These are phyloP conservation scores for Silurus glanis DNA, from an alignment of 2,113 vertebrate species.

Conservation along the genomic window DNA sequence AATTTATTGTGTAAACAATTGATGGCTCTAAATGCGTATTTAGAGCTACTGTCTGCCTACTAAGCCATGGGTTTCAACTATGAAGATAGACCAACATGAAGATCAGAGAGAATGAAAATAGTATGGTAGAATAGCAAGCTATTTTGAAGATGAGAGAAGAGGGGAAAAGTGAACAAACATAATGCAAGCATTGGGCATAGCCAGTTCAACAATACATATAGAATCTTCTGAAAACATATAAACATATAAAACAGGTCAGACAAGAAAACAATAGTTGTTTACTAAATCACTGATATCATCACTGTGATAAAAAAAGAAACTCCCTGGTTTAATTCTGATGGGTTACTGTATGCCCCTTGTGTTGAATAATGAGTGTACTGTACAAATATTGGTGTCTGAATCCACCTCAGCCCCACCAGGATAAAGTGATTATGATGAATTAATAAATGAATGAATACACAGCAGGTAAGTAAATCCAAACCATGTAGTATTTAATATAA, in stretches of 20 bases:
- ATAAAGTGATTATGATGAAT: not conserved
- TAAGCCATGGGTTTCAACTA: too few relatives aligned
- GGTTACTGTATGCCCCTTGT: not conserved
- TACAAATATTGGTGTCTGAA: not conserved
- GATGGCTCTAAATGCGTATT: too few relatives aligned
- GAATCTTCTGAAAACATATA: too few relatives aligned
- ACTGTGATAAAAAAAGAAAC: not conserved
- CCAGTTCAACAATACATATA: not conserved
- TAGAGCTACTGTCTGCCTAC: too few relatives aligned
- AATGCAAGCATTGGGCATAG: not conserved
- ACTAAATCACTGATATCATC: too few relatives aligned
- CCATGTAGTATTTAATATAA: conserved; percentile 4
- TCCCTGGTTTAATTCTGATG: not conserved
- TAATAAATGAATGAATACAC: not conserved
- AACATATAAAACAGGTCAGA: too few relatives aligned
- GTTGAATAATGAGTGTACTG: not conserved
- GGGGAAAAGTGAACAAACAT: not conserved
- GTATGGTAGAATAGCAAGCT: too few relatives aligned
- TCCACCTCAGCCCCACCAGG: not conserved
- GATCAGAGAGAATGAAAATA: too few relatives aligned
- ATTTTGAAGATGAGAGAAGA: too few relatives aligned
- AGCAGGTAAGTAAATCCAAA: not conserved
- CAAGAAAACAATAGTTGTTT: too few relatives aligned
- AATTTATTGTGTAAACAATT: too few relatives aligned
- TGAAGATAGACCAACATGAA: too few relatives aligned